Conservation (phyloP, 1,140 invertebrate species). For the Bilobella aurantiaca region DNA sequence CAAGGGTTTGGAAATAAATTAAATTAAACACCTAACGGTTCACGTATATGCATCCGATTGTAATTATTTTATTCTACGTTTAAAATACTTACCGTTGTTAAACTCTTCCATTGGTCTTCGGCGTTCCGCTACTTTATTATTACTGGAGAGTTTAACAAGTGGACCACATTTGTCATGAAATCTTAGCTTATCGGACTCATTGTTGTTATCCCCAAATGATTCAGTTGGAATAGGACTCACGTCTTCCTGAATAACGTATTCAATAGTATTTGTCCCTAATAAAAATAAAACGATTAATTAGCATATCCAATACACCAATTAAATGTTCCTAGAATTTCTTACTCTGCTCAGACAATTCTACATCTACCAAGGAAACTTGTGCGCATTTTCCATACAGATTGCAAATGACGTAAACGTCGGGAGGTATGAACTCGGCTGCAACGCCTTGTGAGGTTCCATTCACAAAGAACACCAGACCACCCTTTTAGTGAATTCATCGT, state of each 20-base stretch:
- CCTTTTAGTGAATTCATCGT: constrained; percentile 44
- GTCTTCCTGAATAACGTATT: constrained; percentile 26
- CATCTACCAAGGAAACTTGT: constrained; percentile 54
- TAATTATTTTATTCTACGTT: too few relatives aligned
- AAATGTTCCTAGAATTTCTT: constrained; percentile 1
- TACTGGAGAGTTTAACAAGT: constrained; percentile 74
- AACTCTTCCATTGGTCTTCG: constrained; percentile 52
- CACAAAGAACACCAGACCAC: constrained; percentile 76
- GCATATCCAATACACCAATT: not conserved
- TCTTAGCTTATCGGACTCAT: constrained; percentile 53
- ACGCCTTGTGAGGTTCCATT: constrained; percentile 80
- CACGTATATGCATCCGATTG: too few relatives aligned
- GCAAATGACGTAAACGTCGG: constrained; percentile 68
- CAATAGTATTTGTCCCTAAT: constrained; percentile 30
- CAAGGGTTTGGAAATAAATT: too few relatives aligned
- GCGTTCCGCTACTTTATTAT: constrained; percentile 72
- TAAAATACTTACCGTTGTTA: too few relatives aligned
- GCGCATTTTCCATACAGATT: constrained; percentile 88
- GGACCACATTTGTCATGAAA: constrained; percentile 82
- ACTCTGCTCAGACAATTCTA: constrained; percentile 30
- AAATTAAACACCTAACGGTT: too few relatives aligned
- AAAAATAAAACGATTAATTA: constrained; percentile 10
- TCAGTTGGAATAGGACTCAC: not conserved
- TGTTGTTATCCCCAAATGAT: constrained; percentile 24
- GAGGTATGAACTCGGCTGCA: constrained; percentile 64